Conservation (phyloP, 2,888 invertebrate species). For the Calliopum simillimum region DNA sequence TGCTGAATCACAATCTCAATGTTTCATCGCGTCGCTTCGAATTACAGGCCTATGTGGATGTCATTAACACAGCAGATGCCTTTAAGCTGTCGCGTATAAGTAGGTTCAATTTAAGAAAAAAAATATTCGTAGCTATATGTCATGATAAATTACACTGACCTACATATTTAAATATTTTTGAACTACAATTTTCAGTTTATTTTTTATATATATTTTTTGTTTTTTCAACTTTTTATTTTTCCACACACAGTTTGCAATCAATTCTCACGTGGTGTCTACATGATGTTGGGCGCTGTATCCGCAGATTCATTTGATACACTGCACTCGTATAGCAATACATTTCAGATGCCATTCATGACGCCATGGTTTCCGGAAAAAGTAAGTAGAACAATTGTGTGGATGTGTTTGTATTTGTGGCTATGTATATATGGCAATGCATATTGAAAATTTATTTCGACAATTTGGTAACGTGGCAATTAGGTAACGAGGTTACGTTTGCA, state of each 20-base stretch:
- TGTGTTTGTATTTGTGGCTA: constrained; percentile 20
- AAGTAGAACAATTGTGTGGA: constrained; percentile 52
- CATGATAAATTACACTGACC: background rate
- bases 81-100: constrained; percentile 91
- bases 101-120: constrained; percentile 69
- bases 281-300: constrained; percentile 91
- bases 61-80: constrained; percentile 92
- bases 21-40: constrained; percentile 83
- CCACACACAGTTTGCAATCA: constrained; percentile 83
- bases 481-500: constrained; percentile 14
- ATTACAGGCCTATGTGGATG: constrained; percentile 88
- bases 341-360: constrained; percentile 94
- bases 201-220: constrained; percentile 21
- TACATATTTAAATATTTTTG: background rate
- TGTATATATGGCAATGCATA: no score
- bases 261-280: constrained; percentile 88
- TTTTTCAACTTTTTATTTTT: constrained; percentile 11
- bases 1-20: constrained; percentile 88
- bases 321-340: constrained; percentile 93
- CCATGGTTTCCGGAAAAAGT: constrained; percentile 96
- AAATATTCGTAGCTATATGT: no score
- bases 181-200: background rate
- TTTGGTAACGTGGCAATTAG: background rate
- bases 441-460: background rate
- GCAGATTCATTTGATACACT: constrained; percentile 95